A percentile compares a stretch with the other conserved stretches of the same genome.
These are phyloP conservation scores for Unio pictorum DNA, from an alignment of 2,888 invertebrate genomes.

Conservation along the genomic window DNA sequence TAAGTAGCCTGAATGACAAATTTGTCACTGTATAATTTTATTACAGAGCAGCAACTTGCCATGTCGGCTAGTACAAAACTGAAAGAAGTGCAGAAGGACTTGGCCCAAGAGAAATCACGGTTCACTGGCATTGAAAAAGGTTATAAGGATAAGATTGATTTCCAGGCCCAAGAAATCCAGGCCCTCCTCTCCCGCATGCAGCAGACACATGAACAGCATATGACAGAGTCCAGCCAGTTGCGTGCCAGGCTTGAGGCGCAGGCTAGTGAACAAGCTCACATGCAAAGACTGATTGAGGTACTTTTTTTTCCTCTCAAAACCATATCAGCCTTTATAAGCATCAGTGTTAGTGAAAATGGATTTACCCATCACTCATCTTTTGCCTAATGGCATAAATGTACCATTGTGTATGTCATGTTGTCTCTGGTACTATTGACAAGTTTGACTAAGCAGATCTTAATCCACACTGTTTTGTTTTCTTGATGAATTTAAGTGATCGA, in stretches of 20 bases:
- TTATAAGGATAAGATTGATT: constrained; percentile 75
- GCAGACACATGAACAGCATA: constrained; percentile 75
- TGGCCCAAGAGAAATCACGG: constrained; percentile 80
- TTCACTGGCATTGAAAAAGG: constrained; percentile 75
- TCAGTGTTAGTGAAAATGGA: too few relatives aligned
- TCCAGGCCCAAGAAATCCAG: constrained; percentile 76
- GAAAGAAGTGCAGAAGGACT: constrained; percentile 82
- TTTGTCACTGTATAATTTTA: background rate
- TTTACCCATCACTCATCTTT: too few relatives aligned
- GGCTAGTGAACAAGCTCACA: constrained; percentile 31
- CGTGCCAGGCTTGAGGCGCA: constrained; percentile 61
- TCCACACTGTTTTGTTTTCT: too few relatives aligned
- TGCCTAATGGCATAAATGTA: too few relatives aligned
- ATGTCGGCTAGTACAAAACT: constrained; percentile 84
- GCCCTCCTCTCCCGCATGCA: constrained; percentile 77
- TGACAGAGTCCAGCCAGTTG: constrained; percentile 78
- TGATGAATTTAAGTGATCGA: too few relatives aligned
- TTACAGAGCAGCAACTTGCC: constrained; percentile 72
- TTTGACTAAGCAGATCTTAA: too few relatives aligned
- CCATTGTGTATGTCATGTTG: too few relatives aligned
- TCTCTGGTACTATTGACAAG: too few relatives aligned
- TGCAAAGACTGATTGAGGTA: constrained; percentile 50
- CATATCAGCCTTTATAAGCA: background rate
- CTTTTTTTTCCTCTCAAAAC: background rate
- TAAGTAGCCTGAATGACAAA: too few relatives aligned